Evolutionary conservation across 2,888 invertebrate genomes (phyloP), one percentile per base, ranked within the genome.

Genomic region (Lomographa bimaculata): DNA sequence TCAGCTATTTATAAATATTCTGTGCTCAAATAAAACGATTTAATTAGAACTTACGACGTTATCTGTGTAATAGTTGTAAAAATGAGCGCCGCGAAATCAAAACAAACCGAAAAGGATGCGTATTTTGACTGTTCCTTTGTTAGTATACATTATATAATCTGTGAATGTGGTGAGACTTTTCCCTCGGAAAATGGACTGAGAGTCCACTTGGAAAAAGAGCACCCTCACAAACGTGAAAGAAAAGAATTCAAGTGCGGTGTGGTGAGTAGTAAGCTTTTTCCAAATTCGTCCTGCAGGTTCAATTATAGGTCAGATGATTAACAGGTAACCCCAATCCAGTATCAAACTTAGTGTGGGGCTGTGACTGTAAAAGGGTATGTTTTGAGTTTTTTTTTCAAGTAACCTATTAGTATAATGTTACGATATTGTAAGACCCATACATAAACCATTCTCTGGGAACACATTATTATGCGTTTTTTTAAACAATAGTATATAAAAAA

Each of bases 121-220:
- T 72, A 74, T 60, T 75, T 69, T 53, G 76, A 37, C 9, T 41
- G 75, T 60, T 74, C 79, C 10, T 78, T 79, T 52, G 80, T 81
- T 45, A 78, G 78, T 60, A 74, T 75, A 45, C 75, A 81, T 44
- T 81, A 79, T 64, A 79, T 80, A 67, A 79, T 81, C 77, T 79
- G 80, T 75, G 78, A 80, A 46, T 82, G 81, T 21, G 81, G 80
- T 0, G 74, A 79, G 48, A 79, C 72, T 7, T 81, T 80, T 61
- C 71, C 78, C 0, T 67, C 70, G 0, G 79, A 80, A 33, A 75
- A 78, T 7, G 68, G 61, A 1, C 42, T 82, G 30, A 71, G 62
- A 40, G 43, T 32, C 0, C 81, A 82, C 55, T 54, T 79, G 38
- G 75, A 75, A 8, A 60, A 40, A 20, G 77, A 76, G 21, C 82